Evolutionary conservation across 2,888 invertebrate genomes (phyloP), one percentile per base, ranked within the genome.

Genomic region (Crossocerus cetratus): DNA sequence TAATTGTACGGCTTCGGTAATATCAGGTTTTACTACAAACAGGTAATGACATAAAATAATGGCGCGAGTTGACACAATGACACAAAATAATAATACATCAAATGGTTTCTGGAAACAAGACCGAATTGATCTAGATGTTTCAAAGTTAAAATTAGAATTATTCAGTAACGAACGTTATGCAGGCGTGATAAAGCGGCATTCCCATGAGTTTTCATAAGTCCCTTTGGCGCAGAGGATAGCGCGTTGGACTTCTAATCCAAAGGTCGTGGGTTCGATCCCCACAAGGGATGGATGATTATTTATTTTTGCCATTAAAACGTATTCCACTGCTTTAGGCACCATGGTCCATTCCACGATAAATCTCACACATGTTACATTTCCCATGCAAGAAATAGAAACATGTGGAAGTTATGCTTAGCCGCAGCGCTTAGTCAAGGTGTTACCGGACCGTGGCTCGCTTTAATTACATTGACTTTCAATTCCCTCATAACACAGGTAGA

Each of bases 191-290:
- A 23, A 13, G 18, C 4, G 22, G 11, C 42, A 55, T 72, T 22
- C 56, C 16, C 18, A 2, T 8, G 22, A 14, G 3, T 42, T 16
- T 14, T 11, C 8, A 23, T 76, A 80, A 75, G 89, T 89, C 88
- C 88, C 88, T 89, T 88, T 89, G 88, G 88, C 88, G 88, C 88
- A 89, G 88, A 89, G 88, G 88, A 89, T 89, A 89, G 88, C 88
- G 88, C 88, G 88, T 89, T 89, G 88, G 89, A 88, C 88, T 88
- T 88, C 88, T 88, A 88, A 88, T 88, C 88, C 88, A 88, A 88
- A 88, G 88, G 88, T 88, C 88, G 88, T 88, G 88, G 88, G 88
- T 88, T 88, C 88, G 88, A 88, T 88, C 88, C 88, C 88, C 88
- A 88, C 88, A 88, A 89, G 88, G 88, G 88, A 89, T 89, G 89